Evolutionary conservation across 1,140 invertebrate species (phyloP).

Genomic region (Procambarus virginalis): DNA sequence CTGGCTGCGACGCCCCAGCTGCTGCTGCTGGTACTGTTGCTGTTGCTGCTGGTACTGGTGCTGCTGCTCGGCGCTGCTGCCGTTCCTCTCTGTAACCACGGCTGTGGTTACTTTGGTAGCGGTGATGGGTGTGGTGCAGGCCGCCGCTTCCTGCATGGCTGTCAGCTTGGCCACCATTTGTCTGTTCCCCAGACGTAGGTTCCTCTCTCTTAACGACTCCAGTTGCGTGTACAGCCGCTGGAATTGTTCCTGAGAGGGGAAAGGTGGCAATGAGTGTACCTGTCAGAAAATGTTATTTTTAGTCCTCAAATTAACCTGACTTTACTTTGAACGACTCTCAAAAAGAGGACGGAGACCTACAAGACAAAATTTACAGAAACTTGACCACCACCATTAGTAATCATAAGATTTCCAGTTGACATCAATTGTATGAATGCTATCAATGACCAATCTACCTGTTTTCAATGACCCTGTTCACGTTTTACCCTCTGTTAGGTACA

Average conservation of each 20-base stretch:
- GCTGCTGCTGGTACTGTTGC: conserved; percentile 25
- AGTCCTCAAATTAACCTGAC: no score
- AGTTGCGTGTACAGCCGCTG: conserved; percentile 85
- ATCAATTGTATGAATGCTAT: no score
- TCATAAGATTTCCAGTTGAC: no score
- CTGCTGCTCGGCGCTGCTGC: conserved; percentile 25
- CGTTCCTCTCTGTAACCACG: conserved; percentile 56
- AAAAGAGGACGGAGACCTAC: no score
- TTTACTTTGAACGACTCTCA: no score
- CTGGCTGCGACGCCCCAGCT: conserved; percentile 31
- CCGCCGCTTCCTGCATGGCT: conserved; percentile 82
- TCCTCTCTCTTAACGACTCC: conserved; percentile 85
- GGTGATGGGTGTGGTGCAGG: not conserved
- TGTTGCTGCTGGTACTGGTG: conserved; percentile 6
- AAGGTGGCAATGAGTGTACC: not conserved
- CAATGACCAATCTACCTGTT: no score
- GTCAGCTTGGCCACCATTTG: conserved; percentile 84
- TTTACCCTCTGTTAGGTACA: not conserved
- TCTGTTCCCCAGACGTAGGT: conserved; percentile 82
- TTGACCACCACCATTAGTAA: no score
- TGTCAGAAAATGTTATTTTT: no score
- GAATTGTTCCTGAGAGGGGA: conserved; percentile 84
- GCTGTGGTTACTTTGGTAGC: conserved; percentile 30
- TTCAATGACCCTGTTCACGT: not conserved
- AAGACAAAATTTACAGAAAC: no score